phyloP scores from a whole-genome alignment of 2,888 invertebrate species.

The Drosophila leonis region DNA sequence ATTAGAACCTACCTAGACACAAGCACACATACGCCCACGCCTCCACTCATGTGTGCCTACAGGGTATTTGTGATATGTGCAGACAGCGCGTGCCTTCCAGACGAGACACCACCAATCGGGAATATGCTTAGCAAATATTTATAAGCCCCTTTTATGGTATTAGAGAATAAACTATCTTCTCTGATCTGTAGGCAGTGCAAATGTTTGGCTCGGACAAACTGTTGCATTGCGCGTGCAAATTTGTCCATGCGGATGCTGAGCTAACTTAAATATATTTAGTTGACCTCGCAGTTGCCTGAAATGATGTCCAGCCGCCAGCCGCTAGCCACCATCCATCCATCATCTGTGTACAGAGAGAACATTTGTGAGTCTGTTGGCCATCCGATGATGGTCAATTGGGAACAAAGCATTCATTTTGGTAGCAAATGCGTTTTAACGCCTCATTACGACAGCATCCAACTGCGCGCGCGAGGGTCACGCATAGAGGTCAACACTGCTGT shows the following conservation, averaged over 20 bases:
- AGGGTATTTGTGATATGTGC: not conserved
- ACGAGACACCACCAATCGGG: not conserved
- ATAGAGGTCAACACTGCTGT: constrained; percentile 46
- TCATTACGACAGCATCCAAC: constrained; percentile 27
- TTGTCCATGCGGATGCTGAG: not conserved
- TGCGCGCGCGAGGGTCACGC: constrained; percentile 38
- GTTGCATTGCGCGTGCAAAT: constrained; percentile 9
- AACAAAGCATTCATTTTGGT: constrained; percentile 28
- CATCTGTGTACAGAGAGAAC: constrained; percentile 39
- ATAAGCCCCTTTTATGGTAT: not conserved
- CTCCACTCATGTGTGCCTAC: not conserved
- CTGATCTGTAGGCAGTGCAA: not conserved
- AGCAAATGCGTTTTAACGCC: constrained; percentile 31
- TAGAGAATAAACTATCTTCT: not conserved
- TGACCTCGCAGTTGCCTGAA: not conserved
- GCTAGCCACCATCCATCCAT: constrained; percentile 31
- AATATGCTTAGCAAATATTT: not conserved
- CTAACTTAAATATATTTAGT: not conserved
- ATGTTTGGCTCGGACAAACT: constrained; percentile 18
- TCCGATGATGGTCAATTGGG: constrained; percentile 6
- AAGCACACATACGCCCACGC: not conserved
- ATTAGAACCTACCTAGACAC: fast-evolving
- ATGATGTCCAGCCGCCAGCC: not conserved
- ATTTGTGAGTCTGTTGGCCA: constrained; percentile 43
- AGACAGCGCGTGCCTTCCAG: constrained; percentile 1